phyloP scores from a whole-genome alignment of 2,113 vertebrate genomes.

The Hippocampus zosterae region DNA sequence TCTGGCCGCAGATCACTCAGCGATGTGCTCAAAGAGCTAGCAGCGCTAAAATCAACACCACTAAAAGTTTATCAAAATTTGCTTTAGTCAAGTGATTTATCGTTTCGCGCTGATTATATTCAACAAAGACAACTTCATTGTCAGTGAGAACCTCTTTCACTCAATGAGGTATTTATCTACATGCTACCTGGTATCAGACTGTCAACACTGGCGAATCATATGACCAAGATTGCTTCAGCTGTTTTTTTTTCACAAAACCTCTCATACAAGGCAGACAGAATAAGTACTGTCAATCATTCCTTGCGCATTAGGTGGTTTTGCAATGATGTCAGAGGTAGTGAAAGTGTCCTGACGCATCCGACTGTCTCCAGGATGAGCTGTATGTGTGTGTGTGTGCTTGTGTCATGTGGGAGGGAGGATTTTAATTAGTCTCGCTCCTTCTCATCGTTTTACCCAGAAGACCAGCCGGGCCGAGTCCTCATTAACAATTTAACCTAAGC shows the following conservation, averaged over 20 bases:
- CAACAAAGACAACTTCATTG: conserved; percentile 7
- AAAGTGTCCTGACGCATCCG: conserved; percentile 8
- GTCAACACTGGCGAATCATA: neutral
- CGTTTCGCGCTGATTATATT: conserved; percentile 8
- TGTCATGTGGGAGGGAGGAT: conserved; percentile 17
- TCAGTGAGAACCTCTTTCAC: conserved; percentile 30
- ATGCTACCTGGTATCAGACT: neutral
- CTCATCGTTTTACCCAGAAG: conserved; percentile 50
- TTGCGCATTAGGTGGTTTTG: conserved; percentile 11
- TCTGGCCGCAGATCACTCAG: conserved; percentile 47
- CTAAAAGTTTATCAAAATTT: neutral
- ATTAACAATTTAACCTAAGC: conserved; percentile 64
- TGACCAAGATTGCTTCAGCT: neutral
- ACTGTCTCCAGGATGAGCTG: conserved; percentile 26
- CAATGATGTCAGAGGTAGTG: neutral
- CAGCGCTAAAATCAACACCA: conserved; percentile 14
- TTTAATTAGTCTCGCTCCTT: conserved; percentile 44
- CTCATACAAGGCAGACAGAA: neutral
- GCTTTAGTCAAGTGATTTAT: neutral
- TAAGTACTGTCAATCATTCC: neutral
- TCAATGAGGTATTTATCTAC: conserved; percentile 17
- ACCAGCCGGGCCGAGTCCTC: conserved; percentile 40
- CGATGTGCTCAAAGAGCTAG: conserved; percentile 13
- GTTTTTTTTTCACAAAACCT: neutral
- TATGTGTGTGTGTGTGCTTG: conserved; percentile 17